A percentile compares a stretch with the other conserved stretches of the same genome.
Evolutionary conservation across 2,888 invertebrate species (phyloP).

Genomic region (Orthosia incerta): DNA sequence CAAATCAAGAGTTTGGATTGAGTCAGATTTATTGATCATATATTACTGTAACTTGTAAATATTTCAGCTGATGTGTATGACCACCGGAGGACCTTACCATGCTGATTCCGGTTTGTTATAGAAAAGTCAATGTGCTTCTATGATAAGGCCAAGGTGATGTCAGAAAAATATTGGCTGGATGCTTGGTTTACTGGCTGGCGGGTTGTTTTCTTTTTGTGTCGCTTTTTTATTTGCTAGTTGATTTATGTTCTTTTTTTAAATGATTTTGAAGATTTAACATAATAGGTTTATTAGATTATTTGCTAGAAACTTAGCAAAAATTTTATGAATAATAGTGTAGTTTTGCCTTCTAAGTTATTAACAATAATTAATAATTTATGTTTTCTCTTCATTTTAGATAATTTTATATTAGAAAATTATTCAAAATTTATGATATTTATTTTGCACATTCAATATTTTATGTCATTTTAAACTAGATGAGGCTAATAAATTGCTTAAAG

Average conservation of each 20-base stretch:
- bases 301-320: not conserved
- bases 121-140: not conserved
- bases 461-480: no score
- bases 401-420: not conserved
- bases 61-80: not conserved
- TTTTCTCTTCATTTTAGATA: not conserved
- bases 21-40: conserved; percentile 18
- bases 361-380: no score
- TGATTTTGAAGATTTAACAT: not conserved
- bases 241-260: not conserved
- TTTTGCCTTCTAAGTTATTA: not conserved
- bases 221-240: not conserved
- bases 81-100: no score
- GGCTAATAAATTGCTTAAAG: no score
- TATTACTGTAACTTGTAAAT: not conserved
- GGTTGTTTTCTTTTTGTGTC: not conserved
- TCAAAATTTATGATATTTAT: not conserved
- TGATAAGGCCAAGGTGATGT: not conserved
- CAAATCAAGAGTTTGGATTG: not conserved
- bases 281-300: no score
- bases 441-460: no score
- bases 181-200: no score
- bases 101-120: not conserved
- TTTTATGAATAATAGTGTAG: not conserved
- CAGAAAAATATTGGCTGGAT: not conserved